A percentile compares a stretch with the other conserved stretches of the same genome.
phyloP scores from a whole-genome alignment of 1,140 invertebrate genomes.

The Hylaeus volcanicus region DNA sequence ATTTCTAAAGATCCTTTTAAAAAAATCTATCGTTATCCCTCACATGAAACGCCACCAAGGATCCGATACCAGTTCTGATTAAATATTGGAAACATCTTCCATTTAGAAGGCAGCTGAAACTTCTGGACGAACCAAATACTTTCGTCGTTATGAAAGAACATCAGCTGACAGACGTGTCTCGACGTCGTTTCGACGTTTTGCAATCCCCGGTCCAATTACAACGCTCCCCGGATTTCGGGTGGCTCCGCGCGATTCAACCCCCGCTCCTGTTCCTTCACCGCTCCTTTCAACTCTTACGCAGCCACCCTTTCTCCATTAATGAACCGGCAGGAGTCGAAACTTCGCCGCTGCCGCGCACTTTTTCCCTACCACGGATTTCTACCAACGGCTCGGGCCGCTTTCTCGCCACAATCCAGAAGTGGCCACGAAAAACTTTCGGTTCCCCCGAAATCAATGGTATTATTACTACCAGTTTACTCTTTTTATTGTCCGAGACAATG shows the following conservation, averaged over 20 bases:
- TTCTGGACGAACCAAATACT: conserved; percentile 16
- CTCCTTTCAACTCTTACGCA: conserved; percentile 62
- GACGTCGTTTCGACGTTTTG: conserved; percentile 69
- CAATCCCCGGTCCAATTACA: conserved; percentile 70
- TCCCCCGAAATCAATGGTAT: conserved; percentile 68
- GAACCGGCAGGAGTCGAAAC: conserved; percentile 71
- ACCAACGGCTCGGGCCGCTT: conserved; percentile 5
- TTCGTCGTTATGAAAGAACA: conserved; percentile 17
- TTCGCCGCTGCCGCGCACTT: conserved; percentile 65
- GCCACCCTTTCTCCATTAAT: conserved; percentile 68
- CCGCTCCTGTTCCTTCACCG: conserved; percentile 28
- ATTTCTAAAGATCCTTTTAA: too few relatives aligned
- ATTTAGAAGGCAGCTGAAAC: too few relatives aligned
- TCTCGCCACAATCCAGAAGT: conserved; percentile 48
- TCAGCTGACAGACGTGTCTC: conserved; percentile 49
- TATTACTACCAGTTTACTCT: conserved; percentile 71
- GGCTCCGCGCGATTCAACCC: conserved; percentile 38
- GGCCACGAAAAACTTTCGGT: conserved; percentile 44
- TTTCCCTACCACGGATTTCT: conserved; percentile 46
- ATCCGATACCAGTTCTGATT: too few relatives aligned
- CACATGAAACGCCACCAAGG: too few relatives aligned
- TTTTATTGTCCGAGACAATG: conserved; percentile 46
- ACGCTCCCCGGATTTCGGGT: conserved; percentile 67
- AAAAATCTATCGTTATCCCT: too few relatives aligned
- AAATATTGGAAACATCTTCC: too few relatives aligned